Conservation (phyloP, 2,113 vertebrate genomes). For the Chaenocephalus aceratus region DNA sequence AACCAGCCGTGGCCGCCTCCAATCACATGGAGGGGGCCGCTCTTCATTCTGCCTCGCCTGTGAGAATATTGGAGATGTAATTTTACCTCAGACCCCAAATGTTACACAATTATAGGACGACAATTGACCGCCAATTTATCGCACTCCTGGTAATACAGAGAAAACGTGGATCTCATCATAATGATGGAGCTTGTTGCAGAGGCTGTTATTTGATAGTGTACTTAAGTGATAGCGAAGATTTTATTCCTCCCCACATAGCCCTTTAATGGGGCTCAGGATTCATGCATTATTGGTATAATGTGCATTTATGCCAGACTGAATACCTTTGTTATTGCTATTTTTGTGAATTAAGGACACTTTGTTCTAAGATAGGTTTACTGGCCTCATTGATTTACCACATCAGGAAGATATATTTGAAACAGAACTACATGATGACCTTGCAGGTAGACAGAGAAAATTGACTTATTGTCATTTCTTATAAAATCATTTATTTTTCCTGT, state of each 20-base stretch:
- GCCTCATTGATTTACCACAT: constrained; percentile 51
- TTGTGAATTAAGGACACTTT: constrained; percentile 56
- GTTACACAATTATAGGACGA: constrained; percentile 52
- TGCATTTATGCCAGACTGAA: constrained; percentile 46
- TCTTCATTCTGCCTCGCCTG: constrained; percentile 56
- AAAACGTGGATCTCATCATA: constrained; percentile 50
- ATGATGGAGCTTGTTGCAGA: constrained; percentile 58
- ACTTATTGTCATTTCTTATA: constrained; percentile 11
- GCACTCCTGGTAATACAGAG: constrained; percentile 58
- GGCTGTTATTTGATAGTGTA: constrained; percentile 63
- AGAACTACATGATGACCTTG: constrained; percentile 36
- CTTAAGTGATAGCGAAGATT: constrained; percentile 48
- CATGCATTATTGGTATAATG: constrained; percentile 42
- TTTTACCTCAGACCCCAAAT: constrained; percentile 61
- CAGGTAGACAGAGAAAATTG: background rate
- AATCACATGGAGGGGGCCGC: constrained; percentile 58
- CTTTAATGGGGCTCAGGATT: constrained; percentile 47
- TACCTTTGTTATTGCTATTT: constrained; percentile 58
- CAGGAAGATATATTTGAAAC: constrained; percentile 38
- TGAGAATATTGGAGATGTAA: constrained; percentile 71
- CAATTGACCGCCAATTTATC: constrained; percentile 70
- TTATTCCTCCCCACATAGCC: constrained; percentile 51
- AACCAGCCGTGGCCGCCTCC: constrained; percentile 77
- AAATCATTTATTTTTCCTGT: background rate
- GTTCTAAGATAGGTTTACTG: constrained; percentile 51